Evolutionary conservation across 2,888 invertebrate genomes (phyloP), one percentile per base, ranked within the genome.

Genomic region (Lypha dubia): DNA sequence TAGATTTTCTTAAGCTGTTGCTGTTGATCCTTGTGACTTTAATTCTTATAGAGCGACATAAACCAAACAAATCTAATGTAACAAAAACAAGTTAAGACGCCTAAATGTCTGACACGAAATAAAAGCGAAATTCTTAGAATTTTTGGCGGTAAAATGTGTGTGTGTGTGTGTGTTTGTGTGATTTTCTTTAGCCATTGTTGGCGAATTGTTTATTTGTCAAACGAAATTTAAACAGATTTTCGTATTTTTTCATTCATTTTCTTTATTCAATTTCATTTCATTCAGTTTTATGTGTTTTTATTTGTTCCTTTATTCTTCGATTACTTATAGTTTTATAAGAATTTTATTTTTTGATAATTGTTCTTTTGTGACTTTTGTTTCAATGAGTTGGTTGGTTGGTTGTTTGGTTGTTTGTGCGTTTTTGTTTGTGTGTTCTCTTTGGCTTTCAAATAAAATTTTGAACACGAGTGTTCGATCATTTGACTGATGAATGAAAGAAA

Each of bases 321-420:
- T 49, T 77, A 56, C 41, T 77, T 73, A 24, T 22, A 73, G 60
- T 73, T 77, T 83, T 83, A 83, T 77, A 83, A 56, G 79, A 81
- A 70, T 81, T 84, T 81, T 75, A 81, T 84, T 75, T 84, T 77
- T 77, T 60, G 70, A 70, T 84, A 84, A 84, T 84, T 84, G 84
- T 84, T 81, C 84, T 84, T 84, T 84, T 84, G 84, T 84, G 74
- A 77, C 74, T 84, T 84, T 84, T 84, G 70, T 71, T 81, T 84
- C 84, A 68, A 77, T 65, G 71, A 62, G 35, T 74, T 68, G 5
- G 13, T 51, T 56, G 58, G 28, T 24, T 63, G n/a, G n/a, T n/a
- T n/a, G n/a, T n/a, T n/a, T n/a, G n/a, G n/a, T n/a, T n/a, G n/a
- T n/a, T n/a, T n/a, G n/a, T n/a, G n/a, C n/a, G n/a, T n/a, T n/a